These are phyloP conservation scores for Parauchenoglanis punctatus DNA, from an alignment of 2,797 vertebrate species.

Conservation along the genomic window DNA sequence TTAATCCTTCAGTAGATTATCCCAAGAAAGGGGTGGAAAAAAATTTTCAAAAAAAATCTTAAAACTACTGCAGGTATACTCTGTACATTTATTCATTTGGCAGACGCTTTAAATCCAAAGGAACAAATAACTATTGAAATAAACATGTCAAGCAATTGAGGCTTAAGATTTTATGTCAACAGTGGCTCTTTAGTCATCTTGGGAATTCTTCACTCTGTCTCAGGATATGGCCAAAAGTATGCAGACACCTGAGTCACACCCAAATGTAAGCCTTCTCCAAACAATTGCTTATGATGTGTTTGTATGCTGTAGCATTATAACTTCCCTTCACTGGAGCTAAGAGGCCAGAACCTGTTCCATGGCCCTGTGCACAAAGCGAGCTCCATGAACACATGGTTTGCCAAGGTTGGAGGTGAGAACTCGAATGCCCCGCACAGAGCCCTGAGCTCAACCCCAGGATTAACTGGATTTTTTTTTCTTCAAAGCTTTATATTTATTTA, in stretches of 20 bases:
- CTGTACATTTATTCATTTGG: not conserved
- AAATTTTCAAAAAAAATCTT: not conserved
- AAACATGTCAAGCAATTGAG: not conserved
- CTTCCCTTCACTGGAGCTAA: too few species aligned
- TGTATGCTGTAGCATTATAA: too few species aligned
- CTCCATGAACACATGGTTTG: not conserved
- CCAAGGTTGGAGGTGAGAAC: not conserved
- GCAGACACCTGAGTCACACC: not conserved
- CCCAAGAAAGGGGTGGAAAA: not conserved
- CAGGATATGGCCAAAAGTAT: not conserved
- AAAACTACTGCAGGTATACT: not conserved
- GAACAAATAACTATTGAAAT: not conserved
- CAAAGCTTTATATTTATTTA: too few species aligned
- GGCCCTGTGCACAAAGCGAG: too few species aligned
- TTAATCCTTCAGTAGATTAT: not conserved
- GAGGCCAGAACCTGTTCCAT: too few species aligned
- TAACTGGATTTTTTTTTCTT: too few species aligned
- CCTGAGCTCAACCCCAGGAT: not conserved
- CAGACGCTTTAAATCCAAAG: not conserved
- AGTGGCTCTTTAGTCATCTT: not conserved
- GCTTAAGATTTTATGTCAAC: not conserved
- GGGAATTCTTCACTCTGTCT: not conserved
- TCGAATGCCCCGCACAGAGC: not conserved
- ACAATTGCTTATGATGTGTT: too few species aligned
- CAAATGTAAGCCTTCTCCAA: too few species aligned